A percentile compares a stretch with the other conserved stretches of the same genome.
phyloP scores from a whole-genome alignment of 2,797 vertebrate species.

The Microctenopoma stevenorrisi region DNA sequence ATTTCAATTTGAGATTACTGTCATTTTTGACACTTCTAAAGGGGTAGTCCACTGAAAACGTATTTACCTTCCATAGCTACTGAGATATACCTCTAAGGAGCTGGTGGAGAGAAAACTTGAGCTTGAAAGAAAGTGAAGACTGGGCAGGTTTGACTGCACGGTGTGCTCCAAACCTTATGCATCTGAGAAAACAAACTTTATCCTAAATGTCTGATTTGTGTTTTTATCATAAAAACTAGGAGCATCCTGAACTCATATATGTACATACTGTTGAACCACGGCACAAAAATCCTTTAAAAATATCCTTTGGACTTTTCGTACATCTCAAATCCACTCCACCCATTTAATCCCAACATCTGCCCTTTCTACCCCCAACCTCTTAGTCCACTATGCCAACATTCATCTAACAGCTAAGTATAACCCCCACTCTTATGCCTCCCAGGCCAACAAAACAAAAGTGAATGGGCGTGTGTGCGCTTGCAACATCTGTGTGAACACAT shows the following conservation, averaged over 20 bases:
- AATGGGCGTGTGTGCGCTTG: slow-evolving; percentile 24
- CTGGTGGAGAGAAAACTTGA: not conserved
- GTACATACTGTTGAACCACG: slow-evolving; percentile 10
- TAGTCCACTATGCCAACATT: slow-evolving; percentile 18
- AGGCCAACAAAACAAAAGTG: slow-evolving; percentile 37
- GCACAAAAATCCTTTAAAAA: slow-evolving; percentile 21
- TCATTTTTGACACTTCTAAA: not conserved
- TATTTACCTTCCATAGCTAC: not conserved
- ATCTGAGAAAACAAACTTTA: not conserved
- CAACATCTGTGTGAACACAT: slow-evolving; percentile 18
- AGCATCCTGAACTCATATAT: slow-evolving; percentile 25
- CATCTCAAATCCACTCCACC: slow-evolving; percentile 45
- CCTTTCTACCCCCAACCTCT: slow-evolving; percentile 43
- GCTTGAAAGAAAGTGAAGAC: not conserved
- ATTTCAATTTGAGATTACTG: no score
- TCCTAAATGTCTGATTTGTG: slow-evolving; percentile 10
- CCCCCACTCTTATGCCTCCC: slow-evolving; percentile 32
- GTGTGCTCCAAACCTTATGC: not conserved
- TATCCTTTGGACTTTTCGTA: slow-evolving; percentile 22
- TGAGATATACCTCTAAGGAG: not conserved
- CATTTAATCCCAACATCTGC: slow-evolving; percentile 66
- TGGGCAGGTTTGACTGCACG: not conserved
- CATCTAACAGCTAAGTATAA: slow-evolving; percentile 31
- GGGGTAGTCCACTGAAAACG: not conserved
- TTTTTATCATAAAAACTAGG: slow-evolving; percentile 9